phyloP scores from a whole-genome alignment of 2,797 vertebrate species.

The Hylomyscus alleni region DNA sequence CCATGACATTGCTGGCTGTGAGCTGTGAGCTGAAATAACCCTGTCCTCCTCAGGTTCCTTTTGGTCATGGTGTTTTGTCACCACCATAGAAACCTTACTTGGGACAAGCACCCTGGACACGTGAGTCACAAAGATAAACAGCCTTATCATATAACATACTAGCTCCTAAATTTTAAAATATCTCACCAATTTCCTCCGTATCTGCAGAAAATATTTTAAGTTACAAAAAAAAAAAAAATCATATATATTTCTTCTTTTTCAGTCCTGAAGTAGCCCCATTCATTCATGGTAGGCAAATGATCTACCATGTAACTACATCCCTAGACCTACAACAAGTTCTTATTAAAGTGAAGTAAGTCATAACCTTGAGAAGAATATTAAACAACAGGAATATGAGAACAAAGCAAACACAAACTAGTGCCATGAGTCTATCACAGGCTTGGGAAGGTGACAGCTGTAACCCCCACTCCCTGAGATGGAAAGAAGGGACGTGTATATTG shows the following conservation, averaged over 20 bases:
- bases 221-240: neutral
- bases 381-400: constrained; percentile 23
- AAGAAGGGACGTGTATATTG: neutral
- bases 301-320: neutral
- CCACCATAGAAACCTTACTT: neutral
- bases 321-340: neutral
- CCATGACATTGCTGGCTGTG: neutral
- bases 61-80: neutral
- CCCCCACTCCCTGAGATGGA: neutral
- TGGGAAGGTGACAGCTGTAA: neutral
- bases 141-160: neutral
- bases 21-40: neutral
- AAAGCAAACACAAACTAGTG: constrained; percentile 29
- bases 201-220: constrained; percentile 28
- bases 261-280: no score
- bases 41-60: neutral
- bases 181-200: constrained; percentile 7
- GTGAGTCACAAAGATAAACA: neutral
- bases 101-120: neutral
- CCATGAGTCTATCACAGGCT: neutral
- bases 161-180: constrained; percentile 38
- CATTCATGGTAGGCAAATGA: neutral
- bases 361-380: neutral
- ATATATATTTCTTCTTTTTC: neutral
- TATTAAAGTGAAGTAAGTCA: constrained; percentile 57